Evolutionary conservation across 2,113 vertebrate genomes (phyloP).

Genomic region (Paedocypris sp.): DNA sequence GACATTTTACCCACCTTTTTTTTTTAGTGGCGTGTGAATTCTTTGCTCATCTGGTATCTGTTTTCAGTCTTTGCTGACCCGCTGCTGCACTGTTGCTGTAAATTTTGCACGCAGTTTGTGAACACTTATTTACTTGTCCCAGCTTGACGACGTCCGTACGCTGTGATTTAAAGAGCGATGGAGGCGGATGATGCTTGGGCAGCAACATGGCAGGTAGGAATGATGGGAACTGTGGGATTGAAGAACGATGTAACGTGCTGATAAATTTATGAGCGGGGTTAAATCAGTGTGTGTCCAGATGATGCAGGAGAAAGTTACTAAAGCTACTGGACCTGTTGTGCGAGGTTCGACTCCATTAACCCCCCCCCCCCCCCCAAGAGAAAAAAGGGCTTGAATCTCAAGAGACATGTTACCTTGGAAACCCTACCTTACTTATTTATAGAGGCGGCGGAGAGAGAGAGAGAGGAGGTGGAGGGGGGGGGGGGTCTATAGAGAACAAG

Average conservation of each 20-base stretch:
- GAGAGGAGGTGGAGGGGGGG: no score
- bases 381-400: conserved; percentile 58
- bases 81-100: conserved; percentile 1
- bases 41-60: no score
- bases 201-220: not conserved
- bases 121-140: conserved; percentile 7
- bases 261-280: conserved; percentile 10
- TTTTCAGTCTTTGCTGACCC: not conserved
- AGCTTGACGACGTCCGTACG: conserved; percentile 20
- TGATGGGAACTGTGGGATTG: conserved; percentile 1
- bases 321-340: conserved; percentile 15
- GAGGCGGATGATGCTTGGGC: not conserved
- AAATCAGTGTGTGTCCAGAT: not conserved
- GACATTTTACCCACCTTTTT: no score
- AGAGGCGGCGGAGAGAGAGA: conserved; percentile 32
- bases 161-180: conserved; percentile 15
- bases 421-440: conserved; percentile 67
- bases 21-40: no score
- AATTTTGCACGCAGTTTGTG: conserved; percentile 6
- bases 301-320: not conserved
- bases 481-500: no score
- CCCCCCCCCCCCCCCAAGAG: conserved; percentile 36
- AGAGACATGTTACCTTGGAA: conserved; percentile 66
- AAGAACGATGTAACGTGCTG: no score
- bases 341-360: not conserved